A percentile compares a stretch with the other conserved stretches of the same genome.
Evolutionary conservation across 2,888 invertebrate species (phyloP).

Genomic region (Pterostichus madidus): DNA sequence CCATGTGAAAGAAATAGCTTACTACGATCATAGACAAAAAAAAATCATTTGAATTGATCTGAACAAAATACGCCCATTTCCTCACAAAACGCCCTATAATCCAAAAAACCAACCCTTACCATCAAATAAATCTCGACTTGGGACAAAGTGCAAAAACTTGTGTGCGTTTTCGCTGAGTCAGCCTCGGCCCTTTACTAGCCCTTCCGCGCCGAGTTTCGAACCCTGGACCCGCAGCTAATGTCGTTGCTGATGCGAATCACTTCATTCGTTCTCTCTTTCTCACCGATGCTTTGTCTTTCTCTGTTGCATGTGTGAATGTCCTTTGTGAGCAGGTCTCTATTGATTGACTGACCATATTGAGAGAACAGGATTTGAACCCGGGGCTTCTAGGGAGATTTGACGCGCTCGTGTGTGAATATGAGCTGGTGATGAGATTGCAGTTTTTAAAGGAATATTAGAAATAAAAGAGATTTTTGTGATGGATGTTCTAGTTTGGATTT

Average conservation of each 20-base stretch:
- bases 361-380: background rate
- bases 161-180: slow-evolving; percentile 57
- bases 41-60: slow-evolving; percentile 1
- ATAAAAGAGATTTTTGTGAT: slow-evolving; percentile 9
- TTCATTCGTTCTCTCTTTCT: slow-evolving; percentile 2
- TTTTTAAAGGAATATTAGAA: background rate
- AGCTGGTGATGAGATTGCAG: slow-evolving; percentile 36
- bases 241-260: slow-evolving; percentile 49
- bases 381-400: background rate
- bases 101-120: slow-evolving; percentile 41
- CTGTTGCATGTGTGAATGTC: background rate
- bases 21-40: too few species aligned
- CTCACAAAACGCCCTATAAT: slow-evolving; percentile 19
- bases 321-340: background rate
- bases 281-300: background rate
- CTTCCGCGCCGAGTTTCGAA: background rate
- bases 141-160: slow-evolving; percentile 65
- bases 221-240: slow-evolving; percentile 42
- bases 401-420: slow-evolving; percentile 44
- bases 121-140: slow-evolving; percentile 49
- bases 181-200: slow-evolving; percentile 6
- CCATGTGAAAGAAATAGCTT: too few species aligned
- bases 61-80: slow-evolving; percentile 44
- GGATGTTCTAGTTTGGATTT: background rate
- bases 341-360: slow-evolving; percentile 20